Base-by-base conservation (phyloP, 1,140 invertebrate genomes). In the Polypedilum vanderplanki region DNA sequence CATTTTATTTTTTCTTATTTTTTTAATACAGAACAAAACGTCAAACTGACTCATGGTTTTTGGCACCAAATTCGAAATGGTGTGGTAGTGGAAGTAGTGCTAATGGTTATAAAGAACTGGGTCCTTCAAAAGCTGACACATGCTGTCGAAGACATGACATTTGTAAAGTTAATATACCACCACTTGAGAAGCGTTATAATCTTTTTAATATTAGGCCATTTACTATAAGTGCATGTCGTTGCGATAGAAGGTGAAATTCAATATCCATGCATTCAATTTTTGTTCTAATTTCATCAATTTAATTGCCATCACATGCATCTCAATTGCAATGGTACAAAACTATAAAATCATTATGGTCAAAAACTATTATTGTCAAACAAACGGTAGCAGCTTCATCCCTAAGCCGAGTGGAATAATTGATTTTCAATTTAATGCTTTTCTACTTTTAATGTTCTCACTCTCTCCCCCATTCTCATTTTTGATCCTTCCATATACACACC, bases 71-170 rank as follows among this genome's bases (percentile, higher is more conserved):
- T 46, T 94, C 92, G 5, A 88, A 91, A 79, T 94, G 94, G 94
- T 96, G 93, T 83, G 94, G 93, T 17, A 86, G 87, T 33, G 91
- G 91, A 1, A 88, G 89, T 76, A 83, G 86, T 17, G 87, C 87
- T 9, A 80, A 87, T 74, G 85, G 87, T 7, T 88, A 88, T 73
- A 84, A 85, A 46, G 84, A 84, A 67, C 93, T 93, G 1, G 84
- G 85, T 15, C 87, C 90, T 78, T 84, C 85, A 22, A 83, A 84
- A 8, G 88, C 90, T 65, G 93, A 96, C 80, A 86, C 86, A 77
- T 95, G 93, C 84, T 96, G 93, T 84, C 86, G 93, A 33, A 86
- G 87, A 74, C 93, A 95, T 80, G 93, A 96, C 84, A 86, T 88
- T 78, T 90, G 90, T 79, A 83, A 88, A 80, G 74, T 84, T 76